These are phyloP conservation scores for Coregonus clupeaformis DNA, from an alignment of 2,113 vertebrate genomes.

Conservation along the genomic window DNA sequence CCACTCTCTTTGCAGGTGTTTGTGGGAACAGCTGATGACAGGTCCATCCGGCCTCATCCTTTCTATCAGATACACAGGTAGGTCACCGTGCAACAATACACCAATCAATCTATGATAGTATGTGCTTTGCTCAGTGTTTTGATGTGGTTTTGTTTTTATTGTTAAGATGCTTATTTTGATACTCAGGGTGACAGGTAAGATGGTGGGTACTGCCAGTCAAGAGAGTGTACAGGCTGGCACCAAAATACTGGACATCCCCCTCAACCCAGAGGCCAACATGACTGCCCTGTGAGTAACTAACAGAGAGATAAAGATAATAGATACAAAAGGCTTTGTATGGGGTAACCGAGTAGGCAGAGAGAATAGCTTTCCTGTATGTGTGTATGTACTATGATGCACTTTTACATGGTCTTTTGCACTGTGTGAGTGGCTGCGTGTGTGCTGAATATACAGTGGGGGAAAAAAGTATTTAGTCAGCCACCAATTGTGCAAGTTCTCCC, in stretches of 20 bases:
- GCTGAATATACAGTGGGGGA: too few species aligned
- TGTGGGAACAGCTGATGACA: conserved; percentile 89
- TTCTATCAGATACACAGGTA: conserved; percentile 92
- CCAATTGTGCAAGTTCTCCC: too few species aligned
- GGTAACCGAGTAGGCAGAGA: not conserved
- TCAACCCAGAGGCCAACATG: conserved; percentile 90
- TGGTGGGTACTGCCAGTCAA: conserved; percentile 90
- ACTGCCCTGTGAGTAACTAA: conserved; percentile 83
- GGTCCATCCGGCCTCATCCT: conserved; percentile 86
- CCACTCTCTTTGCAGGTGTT: conserved; percentile 91
- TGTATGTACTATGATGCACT: too few species aligned
- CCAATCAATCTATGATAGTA: too few species aligned
- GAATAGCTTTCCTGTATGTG: not conserved
- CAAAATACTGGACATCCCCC: conserved; percentile 87
- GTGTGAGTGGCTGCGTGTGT: conserved; percentile 9
- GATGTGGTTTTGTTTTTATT: not conserved
- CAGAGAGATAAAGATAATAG: not conserved
- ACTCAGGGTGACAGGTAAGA: conserved; percentile 87
- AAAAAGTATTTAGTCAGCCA: too few species aligned
- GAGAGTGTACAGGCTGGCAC: conserved; percentile 87
- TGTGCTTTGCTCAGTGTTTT: too few species aligned
- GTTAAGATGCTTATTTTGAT: not conserved
- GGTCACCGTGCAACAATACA: not conserved
- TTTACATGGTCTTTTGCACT: too few species aligned
- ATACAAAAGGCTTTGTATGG: not conserved